These are phyloP conservation scores for Bovichtus variegatus DNA, from an alignment of 2,797 vertebrate genomes.

Conservation along the genomic window DNA sequence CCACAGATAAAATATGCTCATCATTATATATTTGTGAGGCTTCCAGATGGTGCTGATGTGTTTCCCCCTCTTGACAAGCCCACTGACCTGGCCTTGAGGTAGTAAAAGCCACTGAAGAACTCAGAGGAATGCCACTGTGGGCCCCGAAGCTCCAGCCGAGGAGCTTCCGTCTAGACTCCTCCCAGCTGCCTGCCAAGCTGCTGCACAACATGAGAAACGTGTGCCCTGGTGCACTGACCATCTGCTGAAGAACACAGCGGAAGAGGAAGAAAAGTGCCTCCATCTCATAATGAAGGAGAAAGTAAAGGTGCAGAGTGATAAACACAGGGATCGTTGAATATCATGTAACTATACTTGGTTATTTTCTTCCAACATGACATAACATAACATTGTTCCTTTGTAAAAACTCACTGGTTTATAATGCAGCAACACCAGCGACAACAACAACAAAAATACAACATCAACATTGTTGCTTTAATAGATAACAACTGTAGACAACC, in stretches of 20 bases:
- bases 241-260: conserved; percentile 87
- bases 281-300: conserved; percentile 85
- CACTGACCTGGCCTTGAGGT: conserved; percentile 87
- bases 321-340: background rate
- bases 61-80: conserved; percentile 45
- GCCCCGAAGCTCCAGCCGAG: conserved; percentile 90
- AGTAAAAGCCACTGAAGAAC: conserved; percentile 86
- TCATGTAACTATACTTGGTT: background rate
- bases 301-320: background rate
- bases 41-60: conserved; percentile 53
- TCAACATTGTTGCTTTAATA: background rate
- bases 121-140: conserved; percentile 85
- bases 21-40: conserved; percentile 16
- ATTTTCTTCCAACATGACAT: background rate
- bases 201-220: conserved; percentile 90
- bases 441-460: background rate
- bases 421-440: background rate
- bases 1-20: conserved; percentile 39
- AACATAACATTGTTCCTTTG: background rate
- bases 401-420: background rate
- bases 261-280: conserved; percentile 84
- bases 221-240: conserved; percentile 87
- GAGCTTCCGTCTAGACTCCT: conserved; percentile 88
- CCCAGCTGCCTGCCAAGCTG: conserved; percentile 91
- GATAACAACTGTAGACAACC: background rate